These are phyloP conservation scores for Sander lucioperca DNA, from an alignment of 2,113 vertebrate genomes.

Conservation along the genomic window DNA sequence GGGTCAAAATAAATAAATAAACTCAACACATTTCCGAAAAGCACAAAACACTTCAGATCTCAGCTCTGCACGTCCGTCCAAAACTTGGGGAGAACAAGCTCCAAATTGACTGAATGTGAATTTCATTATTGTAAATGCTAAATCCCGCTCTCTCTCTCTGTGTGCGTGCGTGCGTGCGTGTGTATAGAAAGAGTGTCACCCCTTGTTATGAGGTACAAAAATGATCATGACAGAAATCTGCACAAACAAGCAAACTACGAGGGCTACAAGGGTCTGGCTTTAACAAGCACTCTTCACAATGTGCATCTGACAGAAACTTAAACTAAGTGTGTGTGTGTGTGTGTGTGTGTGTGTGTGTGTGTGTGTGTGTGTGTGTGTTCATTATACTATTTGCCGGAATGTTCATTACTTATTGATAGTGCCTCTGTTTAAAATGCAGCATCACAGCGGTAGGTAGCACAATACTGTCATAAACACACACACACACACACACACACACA, in stretches of 20 bases:
- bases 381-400: conserved; percentile 56
- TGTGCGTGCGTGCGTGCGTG: neutral
- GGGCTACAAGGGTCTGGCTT: conserved; percentile 53
- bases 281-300: conserved; percentile 63
- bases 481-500: conserved; percentile 30
- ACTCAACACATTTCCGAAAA: neutral
- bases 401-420: conserved; percentile 76
- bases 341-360: conserved; percentile 25
- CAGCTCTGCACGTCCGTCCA: neutral
- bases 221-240: conserved; percentile 55
- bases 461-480: conserved; percentile 54
- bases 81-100: neutral
- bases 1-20: no score
- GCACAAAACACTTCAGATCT: neutral
- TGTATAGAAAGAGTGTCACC: conserved; percentile 25
- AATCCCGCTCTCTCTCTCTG: neutral
- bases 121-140: conserved; percentile 10
- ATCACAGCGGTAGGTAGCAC: conserved; percentile 70
- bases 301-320: conserved; percentile 40
- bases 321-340: neutral
- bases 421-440: conserved; percentile 69
- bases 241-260: conserved; percentile 65
- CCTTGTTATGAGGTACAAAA: conserved; percentile 46
- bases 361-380: conserved; percentile 48
- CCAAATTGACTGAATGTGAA: neutral